A percentile compares a stretch with the other conserved stretches of the same genome.
phyloP scores from a whole-genome alignment of 1,140 invertebrate genomes.

The Leptinotarsa undecemlineata region DNA sequence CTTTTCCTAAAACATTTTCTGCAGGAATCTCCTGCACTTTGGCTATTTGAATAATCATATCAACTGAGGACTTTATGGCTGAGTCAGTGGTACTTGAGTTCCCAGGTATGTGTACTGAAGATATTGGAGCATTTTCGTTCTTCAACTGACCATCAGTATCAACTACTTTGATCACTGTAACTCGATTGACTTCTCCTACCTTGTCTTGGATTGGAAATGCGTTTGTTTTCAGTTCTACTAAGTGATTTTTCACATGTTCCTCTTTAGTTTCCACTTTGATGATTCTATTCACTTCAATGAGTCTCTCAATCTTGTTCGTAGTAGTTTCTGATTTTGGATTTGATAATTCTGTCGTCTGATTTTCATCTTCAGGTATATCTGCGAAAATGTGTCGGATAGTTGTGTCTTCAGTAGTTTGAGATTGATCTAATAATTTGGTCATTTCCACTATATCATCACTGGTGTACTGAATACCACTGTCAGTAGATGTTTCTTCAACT shows the following conservation, averaged over 20 bases:
- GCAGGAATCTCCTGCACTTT: slow-evolving; percentile 33
- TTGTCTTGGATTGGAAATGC: slow-evolving; percentile 64
- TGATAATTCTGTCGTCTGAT: slow-evolving; percentile 31
- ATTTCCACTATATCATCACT: neutral
- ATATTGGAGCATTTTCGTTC: slow-evolving; percentile 3
- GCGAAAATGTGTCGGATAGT: slow-evolving; percentile 61
- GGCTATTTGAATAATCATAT: slow-evolving; percentile 22
- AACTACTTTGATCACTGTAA: slow-evolving; percentile 67
- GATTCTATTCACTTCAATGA: slow-evolving; percentile 68
- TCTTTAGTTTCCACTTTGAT: slow-evolving; percentile 67
- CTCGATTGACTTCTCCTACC: slow-evolving; percentile 68
- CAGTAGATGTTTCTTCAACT: neutral
- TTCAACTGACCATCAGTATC: slow-evolving; percentile 42
- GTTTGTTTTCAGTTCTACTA: slow-evolving; percentile 59
- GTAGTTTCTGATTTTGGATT: slow-evolving; percentile 12
- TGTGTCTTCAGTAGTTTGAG: slow-evolving; percentile 42
- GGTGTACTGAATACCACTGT: neutral
- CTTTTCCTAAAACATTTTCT: slow-evolving; percentile 9
- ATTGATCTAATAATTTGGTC: slow-evolving; percentile 1
- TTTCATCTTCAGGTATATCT: slow-evolving; percentile 46
- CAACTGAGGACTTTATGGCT: slow-evolving; percentile 24
- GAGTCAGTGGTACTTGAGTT: slow-evolving; percentile 11
- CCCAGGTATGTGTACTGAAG: neutral
- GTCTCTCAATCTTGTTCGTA: slow-evolving; percentile 56
- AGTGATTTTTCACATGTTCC: slow-evolving; percentile 58